Conservation (phyloP, 1,140 invertebrate genomes). For the Oncopodura yosiiana region DNA sequence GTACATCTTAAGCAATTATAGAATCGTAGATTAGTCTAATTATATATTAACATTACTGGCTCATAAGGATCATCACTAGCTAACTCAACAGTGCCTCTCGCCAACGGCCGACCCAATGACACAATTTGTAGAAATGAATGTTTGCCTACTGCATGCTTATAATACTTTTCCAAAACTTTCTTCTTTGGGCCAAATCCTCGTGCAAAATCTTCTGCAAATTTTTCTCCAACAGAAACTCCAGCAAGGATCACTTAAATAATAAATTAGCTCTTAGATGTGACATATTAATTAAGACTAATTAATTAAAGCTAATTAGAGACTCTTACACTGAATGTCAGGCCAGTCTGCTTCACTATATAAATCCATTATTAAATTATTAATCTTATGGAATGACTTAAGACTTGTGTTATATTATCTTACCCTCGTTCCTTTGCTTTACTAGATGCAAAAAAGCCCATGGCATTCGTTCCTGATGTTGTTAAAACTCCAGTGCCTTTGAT, state of each 20-base stretch:
- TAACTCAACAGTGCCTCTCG: constrained; percentile 1
- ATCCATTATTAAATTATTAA: no score
- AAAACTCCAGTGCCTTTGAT: constrained; percentile 17
- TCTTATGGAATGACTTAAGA: no score
- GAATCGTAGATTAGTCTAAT: no score
- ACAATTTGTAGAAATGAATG: constrained; percentile 18
- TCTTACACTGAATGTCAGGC: constrained; percentile 26
- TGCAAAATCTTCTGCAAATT: constrained; percentile 12
- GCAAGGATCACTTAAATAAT: no score
- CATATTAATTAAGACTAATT: no score
- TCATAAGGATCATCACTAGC: constrained; percentile 2
- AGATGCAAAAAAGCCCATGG: constrained; percentile 18
- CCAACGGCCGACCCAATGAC: constrained; percentile 8
- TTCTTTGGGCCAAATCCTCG: constrained; percentile 7
- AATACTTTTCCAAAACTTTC: constrained; percentile 14
- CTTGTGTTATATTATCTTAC: no score
- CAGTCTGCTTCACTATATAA: constrained; percentile 17
- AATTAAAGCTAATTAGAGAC: no score
- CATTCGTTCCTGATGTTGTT: constrained; percentile 11
- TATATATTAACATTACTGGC: no score
- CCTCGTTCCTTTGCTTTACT: constrained; percentile 8
- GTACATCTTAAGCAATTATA: no score
- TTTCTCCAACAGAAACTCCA: not conserved
- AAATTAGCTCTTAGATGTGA: no score
- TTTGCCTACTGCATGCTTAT: constrained; percentile 5